Conservation (phyloP, 2,797 vertebrate species). For the Gymnothorax reevesii region DNA sequence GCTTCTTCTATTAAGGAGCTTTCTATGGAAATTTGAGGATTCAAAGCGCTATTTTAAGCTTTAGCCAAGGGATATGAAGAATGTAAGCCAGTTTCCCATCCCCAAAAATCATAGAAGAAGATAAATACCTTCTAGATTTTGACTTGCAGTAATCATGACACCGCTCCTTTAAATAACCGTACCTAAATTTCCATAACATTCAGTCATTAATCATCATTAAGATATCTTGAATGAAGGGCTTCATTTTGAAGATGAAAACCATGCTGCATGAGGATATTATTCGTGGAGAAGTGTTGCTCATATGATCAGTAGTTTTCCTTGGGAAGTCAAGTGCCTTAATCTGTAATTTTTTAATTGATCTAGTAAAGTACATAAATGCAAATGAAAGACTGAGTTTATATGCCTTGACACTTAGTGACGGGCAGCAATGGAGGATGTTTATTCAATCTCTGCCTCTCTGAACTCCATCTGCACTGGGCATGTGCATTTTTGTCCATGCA, state of each 20-base stretch:
- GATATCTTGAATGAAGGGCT: background rate
- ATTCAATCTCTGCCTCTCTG: background rate
- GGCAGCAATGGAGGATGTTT: background rate
- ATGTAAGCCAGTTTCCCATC: too few relatives aligned
- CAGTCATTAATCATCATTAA: constrained; percentile 14
- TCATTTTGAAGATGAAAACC: background rate
- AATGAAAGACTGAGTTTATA: background rate
- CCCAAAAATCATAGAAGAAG: too few relatives aligned
- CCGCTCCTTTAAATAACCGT: background rate
- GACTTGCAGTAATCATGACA: background rate
- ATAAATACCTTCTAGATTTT: too few relatives aligned
- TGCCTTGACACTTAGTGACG: background rate
- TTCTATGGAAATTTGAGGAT: too few relatives aligned
- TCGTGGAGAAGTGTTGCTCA: background rate
- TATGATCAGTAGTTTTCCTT: background rate
- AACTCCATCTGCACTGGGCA: background rate
- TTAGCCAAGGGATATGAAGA: too few relatives aligned
- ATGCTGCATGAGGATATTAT: background rate
- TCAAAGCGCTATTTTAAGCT: too few relatives aligned
- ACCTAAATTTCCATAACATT: background rate
- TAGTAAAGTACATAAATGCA: constrained; percentile 4
- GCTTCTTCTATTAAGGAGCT: too few relatives aligned
- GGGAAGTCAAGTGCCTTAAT: background rate
- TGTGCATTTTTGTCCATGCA: background rate
- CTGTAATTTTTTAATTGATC: background rate